phyloP scores from a whole-genome alignment of 2,113 vertebrate genomes.

The Arothron firmamentum region DNA sequence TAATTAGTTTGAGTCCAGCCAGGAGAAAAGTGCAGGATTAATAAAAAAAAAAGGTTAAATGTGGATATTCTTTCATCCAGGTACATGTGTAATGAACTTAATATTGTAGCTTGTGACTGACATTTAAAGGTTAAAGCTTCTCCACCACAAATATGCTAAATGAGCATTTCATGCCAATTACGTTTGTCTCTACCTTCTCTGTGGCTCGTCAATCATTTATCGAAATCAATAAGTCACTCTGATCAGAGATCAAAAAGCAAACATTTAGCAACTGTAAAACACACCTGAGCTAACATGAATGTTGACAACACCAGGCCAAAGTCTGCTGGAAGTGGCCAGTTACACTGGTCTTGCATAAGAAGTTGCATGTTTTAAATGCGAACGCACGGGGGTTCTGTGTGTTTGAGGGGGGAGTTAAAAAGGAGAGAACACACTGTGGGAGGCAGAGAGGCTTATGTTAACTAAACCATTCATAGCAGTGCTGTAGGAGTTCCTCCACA shows the following conservation, averaged over 20 bases:
- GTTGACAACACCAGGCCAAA: neutral
- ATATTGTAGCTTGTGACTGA: neutral
- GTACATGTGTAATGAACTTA: no score
- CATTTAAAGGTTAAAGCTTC: neutral
- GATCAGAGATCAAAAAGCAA: slow-evolving; percentile 83
- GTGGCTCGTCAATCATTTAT: slow-evolving; percentile 87
- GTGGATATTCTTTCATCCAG: no score
- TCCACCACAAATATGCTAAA: neutral
- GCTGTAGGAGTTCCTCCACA: slow-evolving; percentile 52
- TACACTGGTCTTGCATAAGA: slow-evolving; percentile 28
- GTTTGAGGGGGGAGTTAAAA: slow-evolving; percentile 23
- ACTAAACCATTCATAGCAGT: slow-evolving; percentile 41
- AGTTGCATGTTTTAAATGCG: slow-evolving; percentile 9
- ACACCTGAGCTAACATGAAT: slow-evolving; percentile 29
- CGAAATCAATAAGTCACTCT: slow-evolving; percentile 85
- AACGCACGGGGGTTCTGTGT: neutral
- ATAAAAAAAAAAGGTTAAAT: no score
- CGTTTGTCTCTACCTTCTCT: neutral
- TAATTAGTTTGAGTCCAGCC: neutral
- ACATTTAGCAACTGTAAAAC: slow-evolving; percentile 74
- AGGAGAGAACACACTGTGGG: slow-evolving; percentile 47
- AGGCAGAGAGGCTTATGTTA: slow-evolving; percentile 56
- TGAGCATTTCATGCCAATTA: no score
- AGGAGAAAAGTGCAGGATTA: no score
- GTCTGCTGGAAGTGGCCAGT: neutral